Evolutionary conservation across 2,113 vertebrate species (phyloP).

Genomic region (Ahaetulla prasina): DNA sequence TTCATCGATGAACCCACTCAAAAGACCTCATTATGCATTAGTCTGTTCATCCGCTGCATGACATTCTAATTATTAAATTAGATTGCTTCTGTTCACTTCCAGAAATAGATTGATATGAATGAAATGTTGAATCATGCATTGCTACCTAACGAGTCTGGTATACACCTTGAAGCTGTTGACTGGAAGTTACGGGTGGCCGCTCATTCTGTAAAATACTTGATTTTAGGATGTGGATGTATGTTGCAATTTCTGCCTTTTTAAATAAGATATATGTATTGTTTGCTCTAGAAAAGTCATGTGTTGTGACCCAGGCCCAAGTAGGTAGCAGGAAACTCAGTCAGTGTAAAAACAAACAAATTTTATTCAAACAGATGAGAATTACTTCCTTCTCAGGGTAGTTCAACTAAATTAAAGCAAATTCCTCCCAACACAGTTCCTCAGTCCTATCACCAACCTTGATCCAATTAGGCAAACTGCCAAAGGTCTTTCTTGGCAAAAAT

Average conservation of each 20-base stretch:
- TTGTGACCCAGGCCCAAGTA: no score
- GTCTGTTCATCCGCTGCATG: not conserved
- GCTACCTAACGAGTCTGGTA: not conserved
- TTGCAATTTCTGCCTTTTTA: slow-evolving; percentile 16
- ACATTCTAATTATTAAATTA: slow-evolving; percentile 3
- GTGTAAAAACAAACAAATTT: no score
- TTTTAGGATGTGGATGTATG: not conserved
- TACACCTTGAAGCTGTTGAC: not conserved
- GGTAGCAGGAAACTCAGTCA: no score
- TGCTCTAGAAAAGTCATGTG: slow-evolving; percentile 2
- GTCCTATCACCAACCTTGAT: no score
- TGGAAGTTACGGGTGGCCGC: not conserved
- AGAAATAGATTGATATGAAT: not conserved
- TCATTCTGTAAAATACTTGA: not conserved
- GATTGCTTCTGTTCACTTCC: not conserved
- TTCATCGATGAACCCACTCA: not conserved
- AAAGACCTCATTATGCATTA: not conserved
- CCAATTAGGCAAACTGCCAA: no score
- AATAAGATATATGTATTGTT: not conserved
- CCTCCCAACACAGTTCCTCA: no score
- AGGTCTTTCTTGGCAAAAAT: no score
- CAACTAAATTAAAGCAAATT: no score
- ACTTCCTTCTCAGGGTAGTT: no score
- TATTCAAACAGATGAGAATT: no score
- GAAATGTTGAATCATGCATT: not conserved